A percentile compares a stretch with the other conserved stretches of the same genome.
phyloP scores from a whole-genome alignment of 2,113 vertebrate genomes.

The Pagrus major region DNA sequence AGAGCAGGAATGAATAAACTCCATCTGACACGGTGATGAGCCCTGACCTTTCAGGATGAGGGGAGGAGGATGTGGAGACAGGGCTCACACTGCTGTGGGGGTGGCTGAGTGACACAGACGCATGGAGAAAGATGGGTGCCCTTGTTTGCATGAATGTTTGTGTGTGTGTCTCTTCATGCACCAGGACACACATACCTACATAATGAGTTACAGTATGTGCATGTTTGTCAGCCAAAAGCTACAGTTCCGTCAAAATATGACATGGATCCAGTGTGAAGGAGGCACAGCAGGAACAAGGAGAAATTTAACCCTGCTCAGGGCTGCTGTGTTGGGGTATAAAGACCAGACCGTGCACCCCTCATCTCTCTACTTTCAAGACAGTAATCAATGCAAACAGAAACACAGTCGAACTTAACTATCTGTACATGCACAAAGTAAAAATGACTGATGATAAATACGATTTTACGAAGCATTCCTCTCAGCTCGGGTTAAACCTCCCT shows the following conservation, averaged over 20 bases:
- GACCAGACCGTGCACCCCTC: not conserved
- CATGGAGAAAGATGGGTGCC: conserved; percentile 14
- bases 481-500: not conserved
- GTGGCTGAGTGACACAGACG: conserved; percentile 54
- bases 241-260: conserved; percentile 25
- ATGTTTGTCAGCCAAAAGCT: conserved; percentile 22
- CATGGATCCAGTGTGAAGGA: conserved; percentile 29
- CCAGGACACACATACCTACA: not conserved
- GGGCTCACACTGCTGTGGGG: conserved; percentile 40
- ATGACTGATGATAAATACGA: no score
- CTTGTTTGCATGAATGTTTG: conserved; percentile 1
- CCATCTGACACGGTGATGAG: conserved; percentile 68
- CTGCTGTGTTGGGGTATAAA: conserved; percentile 1
- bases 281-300: not conserved
- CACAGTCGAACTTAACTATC: no score
- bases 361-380: not conserved
- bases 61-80: conserved; percentile 56
- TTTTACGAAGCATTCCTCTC: not conserved
- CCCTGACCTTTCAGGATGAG: conserved; percentile 73
- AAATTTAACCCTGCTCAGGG: conserved; percentile 11
- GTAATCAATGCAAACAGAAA: not conserved
- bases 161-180: not conserved
- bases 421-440: not conserved
- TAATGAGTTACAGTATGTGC: conserved; percentile 1
- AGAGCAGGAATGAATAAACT: conserved; percentile 67